Percentiles rank a stretch among this genome's conserved stretches.
These are phyloP conservation scores for Anarrhichthys ocellatus DNA, from an alignment of 2,113 vertebrate genomes.

Conservation along the genomic window DNA sequence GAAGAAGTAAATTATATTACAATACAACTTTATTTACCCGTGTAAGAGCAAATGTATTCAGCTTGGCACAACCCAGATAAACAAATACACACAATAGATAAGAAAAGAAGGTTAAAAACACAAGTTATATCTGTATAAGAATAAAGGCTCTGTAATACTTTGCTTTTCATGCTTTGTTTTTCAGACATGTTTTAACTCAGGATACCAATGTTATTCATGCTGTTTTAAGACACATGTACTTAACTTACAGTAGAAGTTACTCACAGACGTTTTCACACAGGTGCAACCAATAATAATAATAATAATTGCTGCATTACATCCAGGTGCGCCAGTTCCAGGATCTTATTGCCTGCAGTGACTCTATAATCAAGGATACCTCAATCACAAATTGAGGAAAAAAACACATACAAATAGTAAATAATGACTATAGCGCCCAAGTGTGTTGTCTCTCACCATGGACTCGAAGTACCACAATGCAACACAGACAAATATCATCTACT, in stretches of 20 bases:
- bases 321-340: neutral
- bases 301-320: neutral
- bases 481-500: slow-evolving; percentile 62
- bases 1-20: neutral
- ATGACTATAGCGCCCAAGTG: neutral
- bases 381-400: neutral
- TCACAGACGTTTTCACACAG: neutral
- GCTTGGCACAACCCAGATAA: neutral
- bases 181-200: neutral
- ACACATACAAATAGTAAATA: neutral
- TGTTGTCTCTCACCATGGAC: slow-evolving; percentile 42
- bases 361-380: neutral
- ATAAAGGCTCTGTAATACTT: neutral
- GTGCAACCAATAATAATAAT: neutral
- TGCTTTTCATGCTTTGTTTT: neutral
- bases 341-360: neutral
- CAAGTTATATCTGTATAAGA: neutral
- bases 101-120: neutral
- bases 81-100: neutral
- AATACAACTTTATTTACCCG: neutral
- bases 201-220: neutral
- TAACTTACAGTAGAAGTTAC: neutral
- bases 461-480: slow-evolving; percentile 84
- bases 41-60: neutral
- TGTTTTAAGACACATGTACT: neutral